Evolutionary conservation across 2,797 vertebrate genomes (phyloP), one percentile per base, ranked within the genome.

Genomic region (Picus viridis): DNA sequence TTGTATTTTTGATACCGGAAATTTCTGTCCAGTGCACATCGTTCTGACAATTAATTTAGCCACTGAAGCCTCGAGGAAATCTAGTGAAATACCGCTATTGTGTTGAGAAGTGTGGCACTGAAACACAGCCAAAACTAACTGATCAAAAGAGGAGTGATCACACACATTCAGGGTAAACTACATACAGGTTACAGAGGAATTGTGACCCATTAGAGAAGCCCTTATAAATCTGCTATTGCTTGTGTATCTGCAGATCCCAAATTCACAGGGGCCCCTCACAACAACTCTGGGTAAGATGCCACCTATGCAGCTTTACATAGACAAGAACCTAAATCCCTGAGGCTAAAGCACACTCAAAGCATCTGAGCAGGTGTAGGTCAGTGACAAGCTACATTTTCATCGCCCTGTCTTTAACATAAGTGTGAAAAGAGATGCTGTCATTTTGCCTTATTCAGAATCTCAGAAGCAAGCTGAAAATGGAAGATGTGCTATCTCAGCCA

Each of bases 261-360:
- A 14, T 15, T 13, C 1, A 4, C 43, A 79, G 20, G 71, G 71
- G 5, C 59, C 30, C 43, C 47, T 22, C 13, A 47, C 47, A 43
- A 13, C 17, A 72, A 7, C 6, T 63, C 71, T 67, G 18, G 6
- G 0, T 69, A 15, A 89, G 29, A 7, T 43, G 17, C n/a, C 36
- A 36, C 0, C 0, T 24, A 45, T 0, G 0, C 7, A 41, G 12
- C 23, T 80, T 63, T 63, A 30, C 16, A n/a, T 5, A 12, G 43
- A 59, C 17, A 23, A 32, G 57, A 30, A 39, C 16, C 16, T 34
- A 36, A 58, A 88, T 26, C 19, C 5, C 22, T 43, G 41, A 62
- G 15, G 30, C 75, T 10, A 59, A 6, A 72, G 15, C 18, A 47
- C 12, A 14, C 15, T 14, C 18, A 34, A 47, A 69, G 14, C 13